Conservation (phyloP, 2,113 vertebrate species). For the Electrona antarctica region DNA sequence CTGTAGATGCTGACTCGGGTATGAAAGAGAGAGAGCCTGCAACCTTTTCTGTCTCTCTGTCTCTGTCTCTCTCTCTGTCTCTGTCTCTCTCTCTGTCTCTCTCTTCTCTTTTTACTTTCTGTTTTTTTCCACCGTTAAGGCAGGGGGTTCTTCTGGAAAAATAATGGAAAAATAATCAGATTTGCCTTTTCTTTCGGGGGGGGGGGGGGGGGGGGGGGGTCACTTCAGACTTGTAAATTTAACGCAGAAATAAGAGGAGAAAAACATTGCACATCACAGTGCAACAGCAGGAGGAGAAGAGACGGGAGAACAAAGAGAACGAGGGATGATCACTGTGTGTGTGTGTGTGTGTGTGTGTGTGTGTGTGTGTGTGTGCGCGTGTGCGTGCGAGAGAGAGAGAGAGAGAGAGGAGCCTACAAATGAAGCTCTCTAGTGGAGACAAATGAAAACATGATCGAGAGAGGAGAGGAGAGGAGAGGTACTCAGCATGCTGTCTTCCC, state of each 20-base stretch:
- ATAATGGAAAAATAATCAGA: no score
- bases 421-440: slow-evolving; percentile 41
- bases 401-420: slow-evolving; percentile 53
- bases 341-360: slow-evolving; percentile 39
- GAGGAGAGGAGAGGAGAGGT: neutral
- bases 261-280: neutral
- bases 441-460: neutral
- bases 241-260: no score
- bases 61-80: neutral
- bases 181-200: no score
- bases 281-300: slow-evolving; percentile 12
- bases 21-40: no score
- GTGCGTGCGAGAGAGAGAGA: slow-evolving; percentile 31
- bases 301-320: slow-evolving; percentile 42
- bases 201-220: no score
- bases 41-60: neutral
- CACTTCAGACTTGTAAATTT: no score
- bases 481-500: slow-evolving; percentile 35
- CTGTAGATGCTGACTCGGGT: no score
- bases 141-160: neutral
- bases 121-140: no score
- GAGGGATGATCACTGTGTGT: slow-evolving; percentile 29
- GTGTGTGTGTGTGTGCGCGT: slow-evolving; percentile 46
- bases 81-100: neutral
- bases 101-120: neutral